Conservation (phyloP, 2,888 invertebrate genomes). For the Trissonchulus latispiculum region DNA sequence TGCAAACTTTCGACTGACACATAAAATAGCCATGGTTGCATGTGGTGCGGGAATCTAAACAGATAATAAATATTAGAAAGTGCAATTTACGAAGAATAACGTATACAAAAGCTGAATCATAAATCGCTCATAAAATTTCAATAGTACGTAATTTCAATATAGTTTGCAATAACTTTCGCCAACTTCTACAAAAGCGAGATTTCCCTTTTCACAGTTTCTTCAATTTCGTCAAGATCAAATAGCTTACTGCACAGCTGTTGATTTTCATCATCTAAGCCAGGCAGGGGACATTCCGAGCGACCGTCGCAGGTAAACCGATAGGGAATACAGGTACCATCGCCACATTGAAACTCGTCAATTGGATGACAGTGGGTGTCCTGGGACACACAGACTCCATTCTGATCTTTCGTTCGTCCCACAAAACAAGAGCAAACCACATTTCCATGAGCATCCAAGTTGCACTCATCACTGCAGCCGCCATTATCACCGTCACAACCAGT, state of each 20-base stretch:
- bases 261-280: conserved; percentile 67
- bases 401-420: neutral
- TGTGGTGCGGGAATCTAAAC: conserved; percentile 50
- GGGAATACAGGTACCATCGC: conserved; percentile 65
- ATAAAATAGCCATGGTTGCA: conserved; percentile 58
- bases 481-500: conserved; percentile 30
- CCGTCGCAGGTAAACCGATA: conserved; percentile 65
- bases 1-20: conserved; percentile 65
- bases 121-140: too few species aligned
- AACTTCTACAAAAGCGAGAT: too few species aligned
- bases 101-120: too few species aligned
- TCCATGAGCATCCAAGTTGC: conserved; percentile 54
- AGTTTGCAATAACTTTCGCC: too few species aligned
- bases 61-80: too few species aligned
- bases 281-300: conserved; percentile 58
- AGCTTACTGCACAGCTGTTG: conserved; percentile 56
- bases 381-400: neutral
- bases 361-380: conserved; percentile 34
- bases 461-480: conserved; percentile 66
- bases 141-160: too few species aligned
- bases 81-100: too few species aligned
- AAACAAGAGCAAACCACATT: conserved; percentile 58
- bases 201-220: too few species aligned
- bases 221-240: too few species aligned
- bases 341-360: conserved; percentile 53